phyloP scores from a whole-genome alignment of 2,888 invertebrate genomes.

The Galerucella nymphaeae region DNA sequence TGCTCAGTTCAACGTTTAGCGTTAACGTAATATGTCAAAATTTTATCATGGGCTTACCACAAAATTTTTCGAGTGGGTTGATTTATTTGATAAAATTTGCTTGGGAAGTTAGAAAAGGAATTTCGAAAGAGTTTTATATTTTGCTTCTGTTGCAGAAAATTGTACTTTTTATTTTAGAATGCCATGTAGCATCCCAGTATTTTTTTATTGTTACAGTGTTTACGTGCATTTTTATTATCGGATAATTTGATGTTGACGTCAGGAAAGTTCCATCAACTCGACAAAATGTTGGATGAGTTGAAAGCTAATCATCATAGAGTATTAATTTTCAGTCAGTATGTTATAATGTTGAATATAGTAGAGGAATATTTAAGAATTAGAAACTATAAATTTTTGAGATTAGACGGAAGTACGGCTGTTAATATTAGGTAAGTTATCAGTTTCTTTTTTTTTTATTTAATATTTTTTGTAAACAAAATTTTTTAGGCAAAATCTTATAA shows the following conservation, averaged over 20 bases:
- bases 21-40: too few species aligned
- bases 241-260: slow-evolving; percentile 80
- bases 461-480: not conserved
- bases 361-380: slow-evolving; percentile 87
- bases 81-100: too few species aligned
- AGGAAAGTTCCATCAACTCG: slow-evolving; percentile 87
- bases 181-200: too few species aligned
- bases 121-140: too few species aligned
- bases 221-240: slow-evolving; percentile 73
- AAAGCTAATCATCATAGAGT: slow-evolving; percentile 83
- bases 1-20: too few species aligned
- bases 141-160: too few species aligned
- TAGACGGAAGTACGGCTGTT: slow-evolving; percentile 93
- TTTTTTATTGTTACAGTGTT: slow-evolving; percentile 66
- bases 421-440: slow-evolving; percentile 70
- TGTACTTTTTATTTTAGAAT: too few species aligned
- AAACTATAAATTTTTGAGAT: slow-evolving; percentile 78
- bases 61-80: too few species aligned
- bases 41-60: too few species aligned
- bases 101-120: too few species aligned
- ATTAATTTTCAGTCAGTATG: slow-evolving; percentile 96
- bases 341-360: slow-evolving; percentile 92
- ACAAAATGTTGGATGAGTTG: slow-evolving; percentile 79
- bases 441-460: not conserved
- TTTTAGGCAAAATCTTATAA: slow-evolving; percentile 88